A percentile compares a stretch with the other conserved stretches of the same genome.
Conservation (phyloP, 1,140 invertebrate species). For the Argopecten irradians region DNA sequence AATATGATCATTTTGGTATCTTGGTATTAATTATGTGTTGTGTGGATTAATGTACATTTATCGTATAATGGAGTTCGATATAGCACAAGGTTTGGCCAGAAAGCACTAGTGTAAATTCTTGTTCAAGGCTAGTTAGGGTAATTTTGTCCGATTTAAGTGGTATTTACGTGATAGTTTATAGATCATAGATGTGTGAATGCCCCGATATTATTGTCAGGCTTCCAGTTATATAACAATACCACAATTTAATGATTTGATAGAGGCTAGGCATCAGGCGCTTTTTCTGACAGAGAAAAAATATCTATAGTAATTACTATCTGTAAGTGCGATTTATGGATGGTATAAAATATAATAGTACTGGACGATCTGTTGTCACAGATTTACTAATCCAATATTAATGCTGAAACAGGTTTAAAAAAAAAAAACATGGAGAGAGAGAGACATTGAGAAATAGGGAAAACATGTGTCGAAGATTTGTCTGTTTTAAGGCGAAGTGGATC, state of each 20-base stretch:
- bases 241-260: background rate
- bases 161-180: background rate
- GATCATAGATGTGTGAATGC: constrained; percentile 8
- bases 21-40: background rate
- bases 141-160: constrained; percentile 17
- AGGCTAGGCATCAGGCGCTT: background rate
- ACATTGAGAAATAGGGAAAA: background rate
- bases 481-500: constrained; percentile 6
- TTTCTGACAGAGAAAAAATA: background rate
- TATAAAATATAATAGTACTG: background rate
- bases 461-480: background rate
- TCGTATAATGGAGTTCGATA: background rate
- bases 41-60: background rate
- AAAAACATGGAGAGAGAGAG: background rate
- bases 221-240: background rate
- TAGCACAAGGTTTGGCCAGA: background rate
- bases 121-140: background rate
- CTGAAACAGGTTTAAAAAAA: background rate
- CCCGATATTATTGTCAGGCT: background rate
- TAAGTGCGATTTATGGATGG: background rate
- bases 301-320: background rate
- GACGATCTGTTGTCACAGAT: background rate
- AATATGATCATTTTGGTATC: constrained; percentile 13
- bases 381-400: background rate
- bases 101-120: background rate